Evolutionary conservation across 1,140 invertebrate genomes (phyloP), one percentile per base, ranked within the genome.

Genomic region (Eubasilissa regina): DNA sequence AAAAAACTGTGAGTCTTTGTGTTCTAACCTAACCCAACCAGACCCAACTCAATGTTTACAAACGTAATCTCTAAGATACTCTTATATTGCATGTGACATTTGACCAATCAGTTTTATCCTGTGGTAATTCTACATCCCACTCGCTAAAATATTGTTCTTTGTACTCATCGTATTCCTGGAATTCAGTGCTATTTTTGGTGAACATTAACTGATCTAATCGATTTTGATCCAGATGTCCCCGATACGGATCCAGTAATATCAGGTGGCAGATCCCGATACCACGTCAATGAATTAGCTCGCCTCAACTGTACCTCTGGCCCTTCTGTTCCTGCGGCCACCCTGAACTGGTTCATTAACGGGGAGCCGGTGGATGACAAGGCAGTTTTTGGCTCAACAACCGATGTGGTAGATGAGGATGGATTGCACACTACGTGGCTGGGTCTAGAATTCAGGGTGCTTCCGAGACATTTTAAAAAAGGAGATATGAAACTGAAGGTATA

Each of bases 301-400:
- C 90, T 94, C 83, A 94, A 94, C 85, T 94, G 94, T 85, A 94
- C 92, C 17, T 93, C 92, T 9, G 89, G 89, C 4, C 88, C 91
- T 79, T 94, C 93, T 43, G 92, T 92, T 83, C 94, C 94, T 58
- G 92, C 92, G 15, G 93, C 93, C 17, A 90, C 90, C 72, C 88
- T 95, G 45, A 89, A 88, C 25, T 95, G 94, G 94, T 94, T 91
- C 85, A 92, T 95, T 83, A 95, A 95, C 84, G 92, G 92, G 44
- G 91, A 93, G 62, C 89, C 89, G 80, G 94, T 90, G 25, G 91
- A 93, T 60, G 84, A 87, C 48, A 84, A 87, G 53, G 87, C 89
- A 70, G 82, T 93, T 15, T 85, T 87, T n/a, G 91, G 91, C 55
- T 90, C 91, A 10, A 87, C 86, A 25, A 85, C 89, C 11, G 87